Evolutionary conservation across 2,888 invertebrate genomes (phyloP).

Genomic region (Cataglyphis altisquamis): DNA sequence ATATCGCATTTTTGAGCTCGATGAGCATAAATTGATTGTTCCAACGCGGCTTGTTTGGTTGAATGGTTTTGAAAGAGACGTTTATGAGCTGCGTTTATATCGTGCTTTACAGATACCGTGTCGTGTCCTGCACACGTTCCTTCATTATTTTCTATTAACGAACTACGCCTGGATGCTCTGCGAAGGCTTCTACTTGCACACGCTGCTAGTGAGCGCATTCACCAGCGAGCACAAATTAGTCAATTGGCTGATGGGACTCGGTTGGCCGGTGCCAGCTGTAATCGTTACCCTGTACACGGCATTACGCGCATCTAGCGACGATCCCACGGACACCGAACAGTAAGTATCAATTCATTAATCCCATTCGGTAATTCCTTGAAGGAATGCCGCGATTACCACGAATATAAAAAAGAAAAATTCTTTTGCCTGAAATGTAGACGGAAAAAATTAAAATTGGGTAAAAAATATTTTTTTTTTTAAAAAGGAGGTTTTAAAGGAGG

Average conservation of each 20-base stretch:
- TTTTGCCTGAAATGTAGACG: not conserved
- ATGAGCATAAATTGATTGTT: not conserved
- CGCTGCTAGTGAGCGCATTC: conserved; percentile 96
- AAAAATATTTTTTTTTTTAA: not conserved
- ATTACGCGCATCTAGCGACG: conserved; percentile 88
- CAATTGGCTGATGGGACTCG: conserved; percentile 93
- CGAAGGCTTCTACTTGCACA: conserved; percentile 97
- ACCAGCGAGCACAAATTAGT: conserved; percentile 95
- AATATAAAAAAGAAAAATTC: conserved; percentile 3
- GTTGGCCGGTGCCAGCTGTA: conserved; percentile 93
- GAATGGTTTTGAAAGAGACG: conserved; percentile 12
- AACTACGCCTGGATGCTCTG: conserved; percentile 99
- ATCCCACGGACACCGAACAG: conserved; percentile 87
- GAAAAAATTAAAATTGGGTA: conserved; percentile 6
- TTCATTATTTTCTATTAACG: conserved; percentile 95
- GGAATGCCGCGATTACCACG: not conserved
- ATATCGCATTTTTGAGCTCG: conserved; percentile 9
- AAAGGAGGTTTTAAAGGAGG: not conserved
- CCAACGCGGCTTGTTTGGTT: not conserved
- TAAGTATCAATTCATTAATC: conserved; percentile 85
- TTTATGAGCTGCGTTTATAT: not conserved
- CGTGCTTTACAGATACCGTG: conserved; percentile 90
- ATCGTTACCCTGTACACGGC: conserved; percentile 90
- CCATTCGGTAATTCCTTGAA: not conserved
- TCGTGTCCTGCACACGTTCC: conserved; percentile 92